Percentiles rank a stretch among this genome's conserved stretches.
Evolutionary conservation across 2,797 vertebrate species (phyloP).

Genomic region (Bryconaethiops microstoma): DNA sequence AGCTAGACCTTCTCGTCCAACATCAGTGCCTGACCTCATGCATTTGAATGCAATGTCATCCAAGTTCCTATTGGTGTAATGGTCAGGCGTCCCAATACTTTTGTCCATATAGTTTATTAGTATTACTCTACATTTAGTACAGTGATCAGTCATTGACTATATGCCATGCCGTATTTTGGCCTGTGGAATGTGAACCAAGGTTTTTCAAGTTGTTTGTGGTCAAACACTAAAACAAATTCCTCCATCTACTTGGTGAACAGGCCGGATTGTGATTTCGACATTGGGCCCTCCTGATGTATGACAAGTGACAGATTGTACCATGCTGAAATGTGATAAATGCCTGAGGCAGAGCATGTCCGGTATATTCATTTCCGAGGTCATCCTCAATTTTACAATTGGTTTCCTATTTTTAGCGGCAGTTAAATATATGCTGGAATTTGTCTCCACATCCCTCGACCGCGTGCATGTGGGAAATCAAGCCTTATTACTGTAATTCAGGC

Average conservation of each 20-base stretch:
- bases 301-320: constrained; percentile 26
- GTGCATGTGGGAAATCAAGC: constrained; percentile 59
- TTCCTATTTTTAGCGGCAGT: constrained; percentile 56
- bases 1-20: too few relatives aligned
- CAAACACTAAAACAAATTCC: not conserved
- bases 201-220: not conserved
- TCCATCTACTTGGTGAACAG: not conserved
- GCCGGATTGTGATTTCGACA: not conserved
- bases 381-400: constrained; percentile 47
- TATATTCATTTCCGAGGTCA: constrained; percentile 50
- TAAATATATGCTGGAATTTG: constrained; percentile 58
- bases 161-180: too few relatives aligned
- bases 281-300: constrained; percentile 17
- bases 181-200: not conserved
- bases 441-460: constrained; percentile 45
- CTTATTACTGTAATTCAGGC: constrained; percentile 53
- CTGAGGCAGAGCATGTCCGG: constrained; percentile 39
- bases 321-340: constrained; percentile 43
- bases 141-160: too few relatives aligned
- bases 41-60: too few relatives aligned
- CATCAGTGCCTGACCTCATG: too few relatives aligned
- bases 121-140: too few relatives aligned
- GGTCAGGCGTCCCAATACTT: too few relatives aligned
- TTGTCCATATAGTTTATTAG: too few relatives aligned
- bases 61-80: too few relatives aligned